Conservation (phyloP, 30 jellyfish, hydroid and myxozoan species). For the Morbakka virulenta region DNA sequence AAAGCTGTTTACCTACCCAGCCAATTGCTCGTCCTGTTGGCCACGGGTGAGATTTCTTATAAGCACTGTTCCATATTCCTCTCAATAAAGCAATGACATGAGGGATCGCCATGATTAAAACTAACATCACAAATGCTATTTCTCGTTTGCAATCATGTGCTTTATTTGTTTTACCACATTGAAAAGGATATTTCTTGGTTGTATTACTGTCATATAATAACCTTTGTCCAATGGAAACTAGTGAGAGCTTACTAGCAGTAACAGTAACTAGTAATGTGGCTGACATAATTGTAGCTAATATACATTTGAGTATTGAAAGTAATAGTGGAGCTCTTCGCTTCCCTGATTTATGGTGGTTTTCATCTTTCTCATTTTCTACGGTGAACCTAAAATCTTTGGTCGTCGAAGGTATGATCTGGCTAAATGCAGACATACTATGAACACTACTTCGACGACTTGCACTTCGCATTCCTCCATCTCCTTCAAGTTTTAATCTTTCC, state of each 20-base stretch:
- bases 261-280: conserved; percentile 58
- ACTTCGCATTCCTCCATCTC: no score
- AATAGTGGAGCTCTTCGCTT: conserved; percentile 52
- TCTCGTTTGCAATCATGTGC: conserved; percentile 43
- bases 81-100: conserved; percentile 48
- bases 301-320: conserved; percentile 57
- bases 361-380: conserved; percentile 53
- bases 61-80: conserved; percentile 51
- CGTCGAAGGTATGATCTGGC: no score
- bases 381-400: conserved; percentile 41
- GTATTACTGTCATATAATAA: conserved; percentile 3
- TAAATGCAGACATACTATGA: no score
- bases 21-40: conserved; percentile 74
- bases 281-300: conserved; percentile 56
- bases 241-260: conserved; percentile 72
- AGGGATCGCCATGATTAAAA: conserved; percentile 59
- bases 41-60: conserved; percentile 88
- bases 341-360: conserved; percentile 35
- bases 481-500: no score
- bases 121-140: conserved; percentile 65
- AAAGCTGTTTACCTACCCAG: conserved; percentile 71
- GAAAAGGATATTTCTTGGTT: background rate
- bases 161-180: background rate
- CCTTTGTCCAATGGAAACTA: conserved; percentile 65
- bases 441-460: no score